phyloP scores from a whole-genome alignment of 2,888 invertebrate genomes.

The Spialia ferax region DNA sequence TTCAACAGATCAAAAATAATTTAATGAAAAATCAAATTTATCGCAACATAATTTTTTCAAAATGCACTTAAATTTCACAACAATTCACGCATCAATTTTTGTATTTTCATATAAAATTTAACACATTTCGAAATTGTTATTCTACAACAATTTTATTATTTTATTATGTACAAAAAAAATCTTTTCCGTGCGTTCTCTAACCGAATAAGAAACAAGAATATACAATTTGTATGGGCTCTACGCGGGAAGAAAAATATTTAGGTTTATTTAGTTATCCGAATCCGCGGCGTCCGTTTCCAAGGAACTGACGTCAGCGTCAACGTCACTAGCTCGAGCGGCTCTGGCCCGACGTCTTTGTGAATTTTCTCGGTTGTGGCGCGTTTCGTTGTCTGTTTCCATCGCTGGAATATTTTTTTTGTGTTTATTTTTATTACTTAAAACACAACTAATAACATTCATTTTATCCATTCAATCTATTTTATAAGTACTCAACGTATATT shows the following conservation, averaged over 20 bases:
- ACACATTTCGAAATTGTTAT: too few species aligned
- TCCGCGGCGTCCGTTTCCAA: constrained; percentile 70
- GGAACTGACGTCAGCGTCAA: constrained; percentile 77
- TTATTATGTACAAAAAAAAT: too few species aligned
- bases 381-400: constrained; percentile 21
- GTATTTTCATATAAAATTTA: too few species aligned
- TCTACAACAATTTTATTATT: too few species aligned
- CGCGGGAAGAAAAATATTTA: neutral
- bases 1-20: neutral
- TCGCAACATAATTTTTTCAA: neutral
- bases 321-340: constrained; percentile 57
- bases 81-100: too few species aligned
- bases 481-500: too few species aligned
- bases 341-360: constrained; percentile 18
- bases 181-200: too few species aligned
- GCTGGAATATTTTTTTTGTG: constrained; percentile 14
- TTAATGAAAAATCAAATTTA: neutral
- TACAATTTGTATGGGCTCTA: too few species aligned
- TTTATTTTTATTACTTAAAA: too few species aligned
- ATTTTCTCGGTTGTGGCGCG: constrained; percentile 9
- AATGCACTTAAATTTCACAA: neutral
- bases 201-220: too few species aligned
- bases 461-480: too few species aligned
- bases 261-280: constrained; percentile 53
- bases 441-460: neutral